These are phyloP conservation scores for Eurypyga helias DNA, from an alignment of 2,113 vertebrate species.

Conservation along the genomic window DNA sequence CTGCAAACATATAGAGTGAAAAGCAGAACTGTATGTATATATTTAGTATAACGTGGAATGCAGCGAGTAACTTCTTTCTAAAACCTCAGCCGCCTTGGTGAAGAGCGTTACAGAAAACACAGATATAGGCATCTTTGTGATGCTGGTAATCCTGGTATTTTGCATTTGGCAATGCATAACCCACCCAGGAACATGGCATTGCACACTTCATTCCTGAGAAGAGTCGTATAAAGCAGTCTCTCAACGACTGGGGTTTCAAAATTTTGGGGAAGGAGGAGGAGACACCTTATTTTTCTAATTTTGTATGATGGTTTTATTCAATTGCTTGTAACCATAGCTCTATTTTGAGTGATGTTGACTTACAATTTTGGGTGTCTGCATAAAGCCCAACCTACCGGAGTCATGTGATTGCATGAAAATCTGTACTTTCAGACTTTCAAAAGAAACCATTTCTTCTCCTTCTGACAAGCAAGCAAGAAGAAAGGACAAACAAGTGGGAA, in stretches of 20 bases:
- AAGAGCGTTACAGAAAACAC: background rate
- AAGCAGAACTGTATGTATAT: constrained; percentile 28
- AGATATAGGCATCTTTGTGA: constrained; percentile 10
- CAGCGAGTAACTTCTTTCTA: background rate
- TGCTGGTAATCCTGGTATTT: background rate
- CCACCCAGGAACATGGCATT: background rate
- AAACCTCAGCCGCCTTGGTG: background rate
- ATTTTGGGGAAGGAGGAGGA: background rate
- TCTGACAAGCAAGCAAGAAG: background rate
- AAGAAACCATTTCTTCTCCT: background rate
- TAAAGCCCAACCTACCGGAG: background rate
- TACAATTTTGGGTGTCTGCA: background rate
- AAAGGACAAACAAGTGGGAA: background rate
- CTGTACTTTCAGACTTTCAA: background rate
- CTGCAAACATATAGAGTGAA: constrained; percentile 22
- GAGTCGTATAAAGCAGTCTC: background rate
- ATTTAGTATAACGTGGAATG: constrained; percentile 6
- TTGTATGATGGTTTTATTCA: background rate
- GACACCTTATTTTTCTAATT: background rate
- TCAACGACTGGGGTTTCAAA: background rate
- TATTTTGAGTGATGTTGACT: background rate
- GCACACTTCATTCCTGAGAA: background rate
- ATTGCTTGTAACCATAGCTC: background rate
- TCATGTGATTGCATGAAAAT: background rate
- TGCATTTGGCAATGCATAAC: background rate